Evolutionary conservation across 2,888 invertebrate species (phyloP), one percentile per base, ranked within the genome.

Genomic region (Sipunculus nudus): DNA sequence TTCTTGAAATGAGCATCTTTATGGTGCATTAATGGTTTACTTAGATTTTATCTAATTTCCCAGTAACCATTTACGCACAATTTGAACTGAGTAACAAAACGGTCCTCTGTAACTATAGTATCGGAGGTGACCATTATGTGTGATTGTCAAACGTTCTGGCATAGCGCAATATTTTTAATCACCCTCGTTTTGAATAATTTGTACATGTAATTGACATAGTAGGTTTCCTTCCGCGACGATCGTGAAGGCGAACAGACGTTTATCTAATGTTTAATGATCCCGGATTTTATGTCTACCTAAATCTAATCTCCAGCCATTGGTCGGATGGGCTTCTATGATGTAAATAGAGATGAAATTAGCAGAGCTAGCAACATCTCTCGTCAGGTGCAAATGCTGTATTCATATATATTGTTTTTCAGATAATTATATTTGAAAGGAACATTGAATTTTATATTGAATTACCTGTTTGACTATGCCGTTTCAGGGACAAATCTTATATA

Each of bases 321-420:
- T 26, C 0, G 79, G 73, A 67, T 79, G 79, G 5, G 78, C 76
- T 59, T 79, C 79, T 53, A 75, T 75, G 39, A 78, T 76, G 61
- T 79, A 79, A 23, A 78, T 56, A n/a, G 72, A 67, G 5, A 77
- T 29, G 61, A 79, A 79, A 56, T 79, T 78, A 10, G 72, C 75
- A 32, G 59, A 49, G 21, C 59, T 41, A 26, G 64, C 50, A 62
- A 71, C 76, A 64, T 72, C 67, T 53, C 63, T 61, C 39, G 74
- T 69, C 53, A 77, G 48, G 54, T 67, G 53, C 28, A n/a, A n/a
- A n/a, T n/a, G n/a, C n/a, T n/a, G n/a, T n/a, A n/a, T n/a, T n/a
- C n/a, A n/a, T n/a, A n/a, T n/a, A n/a, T n/a, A n/a, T n/a, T n/a
- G n/a, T n/a, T n/a, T n/a, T n/a, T n/a, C n/a, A n/a, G n/a, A n/a